These are phyloP conservation scores for Noturus placidus DNA, from an alignment of 2,113 vertebrate species.

Conservation along the genomic window DNA sequence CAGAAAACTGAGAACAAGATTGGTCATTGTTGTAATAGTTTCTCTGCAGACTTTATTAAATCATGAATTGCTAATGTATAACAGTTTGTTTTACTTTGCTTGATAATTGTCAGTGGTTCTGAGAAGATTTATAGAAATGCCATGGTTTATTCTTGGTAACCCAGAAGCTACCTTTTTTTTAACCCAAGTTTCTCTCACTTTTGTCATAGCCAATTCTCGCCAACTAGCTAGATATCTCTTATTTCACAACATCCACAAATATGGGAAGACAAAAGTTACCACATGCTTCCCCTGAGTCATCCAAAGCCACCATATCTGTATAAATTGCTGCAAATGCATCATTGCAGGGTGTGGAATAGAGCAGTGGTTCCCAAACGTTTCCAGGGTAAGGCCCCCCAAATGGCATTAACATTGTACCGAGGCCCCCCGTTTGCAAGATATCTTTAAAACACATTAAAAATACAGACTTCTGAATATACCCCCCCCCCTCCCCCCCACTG, in stretches of 20 bases:
- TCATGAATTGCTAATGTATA: not conserved
- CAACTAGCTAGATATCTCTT: too few relatives aligned
- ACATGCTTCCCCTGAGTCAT: not conserved
- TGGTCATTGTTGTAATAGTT: constrained; percentile 2
- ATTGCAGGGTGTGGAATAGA: not conserved
- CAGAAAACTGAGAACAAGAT: not conserved
- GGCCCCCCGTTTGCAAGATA: too few relatives aligned
- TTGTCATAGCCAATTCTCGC: not conserved
- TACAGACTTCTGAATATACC: too few relatives aligned
- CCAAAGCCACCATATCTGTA: not conserved
- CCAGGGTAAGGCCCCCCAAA: too few relatives aligned
- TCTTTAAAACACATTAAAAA: too few relatives aligned
- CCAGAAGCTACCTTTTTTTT: not conserved
- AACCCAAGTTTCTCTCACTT: not conserved
- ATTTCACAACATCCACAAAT: not conserved
- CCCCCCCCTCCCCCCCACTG: too few relatives aligned
- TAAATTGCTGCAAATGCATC: not conserved
- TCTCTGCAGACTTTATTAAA: constrained; percentile 23
- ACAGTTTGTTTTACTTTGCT: not conserved
- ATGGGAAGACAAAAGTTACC: not conserved
- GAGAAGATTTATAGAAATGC: not conserved
- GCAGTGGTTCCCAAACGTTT: too few relatives aligned
- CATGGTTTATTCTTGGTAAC: not conserved
- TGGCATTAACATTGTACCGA: too few relatives aligned
- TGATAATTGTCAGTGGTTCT: not conserved